Evolutionary conservation across 2,797 vertebrate species (phyloP).

Genomic region (Telmatherina bonti): DNA sequence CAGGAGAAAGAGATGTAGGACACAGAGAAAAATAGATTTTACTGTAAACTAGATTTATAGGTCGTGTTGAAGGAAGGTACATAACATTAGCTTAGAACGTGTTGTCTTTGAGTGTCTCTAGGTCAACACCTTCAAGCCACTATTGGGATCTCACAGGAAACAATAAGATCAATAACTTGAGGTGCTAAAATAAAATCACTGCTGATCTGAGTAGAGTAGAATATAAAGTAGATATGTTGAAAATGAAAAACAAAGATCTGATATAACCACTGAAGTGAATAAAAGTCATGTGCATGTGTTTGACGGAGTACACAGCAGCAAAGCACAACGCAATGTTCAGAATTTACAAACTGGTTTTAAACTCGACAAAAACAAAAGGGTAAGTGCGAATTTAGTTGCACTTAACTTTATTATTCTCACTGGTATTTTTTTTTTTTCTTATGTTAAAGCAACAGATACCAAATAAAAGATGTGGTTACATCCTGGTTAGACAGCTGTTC

Average conservation of each 20-base stretch:
- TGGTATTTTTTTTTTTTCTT: too few species aligned
- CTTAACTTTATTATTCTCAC: too few species aligned
- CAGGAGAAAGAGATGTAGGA: conserved; percentile 41
- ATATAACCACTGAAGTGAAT: conserved; percentile 3
- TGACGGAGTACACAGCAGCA: neutral
- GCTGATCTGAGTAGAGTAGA: conserved; percentile 39
- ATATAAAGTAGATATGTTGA: conserved; percentile 33
- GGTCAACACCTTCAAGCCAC: conserved; percentile 60
- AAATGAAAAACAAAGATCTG: conserved; percentile 30
- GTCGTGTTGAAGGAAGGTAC: conserved; percentile 60
- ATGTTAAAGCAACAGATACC: too few species aligned
- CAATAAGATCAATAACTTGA: conserved; percentile 71
- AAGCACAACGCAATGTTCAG: neutral
- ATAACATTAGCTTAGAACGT: conserved; percentile 66
- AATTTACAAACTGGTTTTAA: neutral
- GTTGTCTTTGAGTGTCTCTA: conserved; percentile 44
- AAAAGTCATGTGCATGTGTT: conserved; percentile 21
- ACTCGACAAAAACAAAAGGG: accelerated
- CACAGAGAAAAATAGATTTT: conserved; percentile 72
- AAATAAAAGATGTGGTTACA: too few species aligned
- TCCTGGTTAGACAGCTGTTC: too few species aligned
- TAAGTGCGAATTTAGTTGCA: neutral
- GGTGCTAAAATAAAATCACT: conserved; percentile 62
- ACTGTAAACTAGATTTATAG: conserved; percentile 72
- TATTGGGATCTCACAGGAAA: conserved; percentile 40